Evolutionary conservation across 2,113 vertebrate genomes (phyloP), one percentile per base, ranked within the genome.

Genomic region (Oxygymnocypris stewartii): DNA sequence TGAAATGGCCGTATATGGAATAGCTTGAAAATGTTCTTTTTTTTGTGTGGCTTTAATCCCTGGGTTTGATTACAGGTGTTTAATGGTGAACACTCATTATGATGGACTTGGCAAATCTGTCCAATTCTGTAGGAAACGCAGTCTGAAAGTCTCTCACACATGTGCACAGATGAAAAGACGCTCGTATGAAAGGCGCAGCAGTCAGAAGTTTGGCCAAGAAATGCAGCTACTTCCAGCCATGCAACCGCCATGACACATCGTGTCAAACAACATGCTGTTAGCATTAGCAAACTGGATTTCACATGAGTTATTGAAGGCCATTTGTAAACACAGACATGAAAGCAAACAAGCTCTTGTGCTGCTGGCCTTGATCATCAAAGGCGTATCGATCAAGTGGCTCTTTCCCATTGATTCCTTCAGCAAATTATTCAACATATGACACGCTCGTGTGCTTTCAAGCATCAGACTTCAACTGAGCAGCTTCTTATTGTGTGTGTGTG

Each of bases 241-340:
- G 84, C 82, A 88, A 90, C 90, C 84, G 6, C 88, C 78, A 76
- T 83, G 89, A 89, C 88, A 71, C 91, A 90, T 92, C 86, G 82
- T 93, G 90, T 91, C 91, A 89, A 87, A 88, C 90, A 71, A 82
- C 90, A 90, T 90, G 90, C 90, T 87, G 90, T 79, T 87, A 90
- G 91, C 90, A 91, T 93, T 92, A 92, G 89, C 85, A 89, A 90
- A 90, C 91, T 90, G 78, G 86, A 88, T 91, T 92, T 89, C 90
- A 91, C 92, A 14, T 90, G 88, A 90, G 85, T 91, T 93, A 92
- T 90, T 92, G 93, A 92, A 89, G 93, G 88, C 90, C 92, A 92
- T 93, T 94, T 93, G 92, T 94, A 93, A 93, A 93, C 92, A 92
- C 89, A 93, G 91, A 93, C 93, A 94, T 93, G 92, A 93, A 93